Percentiles rank a stretch among this genome's conserved stretches.
Conservation (phyloP, 2,797 vertebrate genomes). For the Pseudomugil tenellus region DNA sequence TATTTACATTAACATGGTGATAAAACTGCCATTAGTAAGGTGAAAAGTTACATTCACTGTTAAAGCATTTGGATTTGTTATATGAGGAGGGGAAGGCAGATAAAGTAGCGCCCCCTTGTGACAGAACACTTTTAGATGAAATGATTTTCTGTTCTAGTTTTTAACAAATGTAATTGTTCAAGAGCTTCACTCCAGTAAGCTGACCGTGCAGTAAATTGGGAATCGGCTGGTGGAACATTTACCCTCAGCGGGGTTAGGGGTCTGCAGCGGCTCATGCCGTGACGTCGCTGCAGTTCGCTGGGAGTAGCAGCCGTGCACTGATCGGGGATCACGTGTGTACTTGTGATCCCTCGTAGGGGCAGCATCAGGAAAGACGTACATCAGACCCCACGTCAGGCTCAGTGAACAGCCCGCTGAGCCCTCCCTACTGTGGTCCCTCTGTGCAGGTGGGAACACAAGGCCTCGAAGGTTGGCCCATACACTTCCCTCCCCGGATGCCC, state of each 20-base stretch:
- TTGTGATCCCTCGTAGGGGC: constrained; percentile 80
- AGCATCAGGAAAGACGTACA: constrained; percentile 88
- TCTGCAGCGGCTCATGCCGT: constrained; percentile 39
- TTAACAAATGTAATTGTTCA: neutral
- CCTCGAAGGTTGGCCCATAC: constrained; percentile 92
- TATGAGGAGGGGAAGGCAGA: constrained; percentile 15
- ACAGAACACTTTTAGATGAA: constrained; percentile 18
- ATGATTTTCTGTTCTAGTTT: neutral
- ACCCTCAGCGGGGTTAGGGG: constrained; percentile 45
- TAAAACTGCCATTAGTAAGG: constrained; percentile 17
- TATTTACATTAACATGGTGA: constrained; percentile 8
- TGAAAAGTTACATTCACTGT: neutral
- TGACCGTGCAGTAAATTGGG: constrained; percentile 47
- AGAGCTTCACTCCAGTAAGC: constrained; percentile 57
- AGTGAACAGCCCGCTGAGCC: constrained; percentile 85
- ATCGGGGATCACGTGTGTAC: constrained; percentile 77
- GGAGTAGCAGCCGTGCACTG: constrained; percentile 60
- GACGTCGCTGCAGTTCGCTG: constrained; percentile 36
- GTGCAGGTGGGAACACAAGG: constrained; percentile 88
- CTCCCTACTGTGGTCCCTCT: constrained; percentile 91
- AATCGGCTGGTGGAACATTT: constrained; percentile 44
- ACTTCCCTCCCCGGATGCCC: constrained; percentile 88
- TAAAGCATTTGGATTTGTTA: neutral
- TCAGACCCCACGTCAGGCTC: constrained; percentile 83
- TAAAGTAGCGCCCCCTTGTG: constrained; percentile 70